Percentiles rank a stretch among this genome's conserved stretches.
Conservation (phyloP, 2,797 vertebrate species). For the Podarcis lilfordi region DNA sequence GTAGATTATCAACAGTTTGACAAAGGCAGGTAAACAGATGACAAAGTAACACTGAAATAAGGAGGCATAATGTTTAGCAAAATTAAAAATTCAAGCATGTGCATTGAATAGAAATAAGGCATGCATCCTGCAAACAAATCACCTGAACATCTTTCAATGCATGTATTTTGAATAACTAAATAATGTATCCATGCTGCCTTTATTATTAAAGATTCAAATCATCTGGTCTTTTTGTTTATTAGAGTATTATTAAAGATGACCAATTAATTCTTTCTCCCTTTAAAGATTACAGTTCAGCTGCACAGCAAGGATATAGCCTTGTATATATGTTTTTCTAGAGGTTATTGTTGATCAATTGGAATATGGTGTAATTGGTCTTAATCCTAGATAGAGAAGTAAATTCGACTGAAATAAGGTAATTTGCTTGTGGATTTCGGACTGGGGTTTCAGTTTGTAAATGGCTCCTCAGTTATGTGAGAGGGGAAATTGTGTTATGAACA, state of each 20-base stretch:
- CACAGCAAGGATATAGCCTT: background rate
- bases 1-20: background rate
- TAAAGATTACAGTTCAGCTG: background rate
- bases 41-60: background rate
- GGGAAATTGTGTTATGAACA: background rate
- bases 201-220: background rate
- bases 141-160: slow-evolving; percentile 10
- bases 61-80: background rate
- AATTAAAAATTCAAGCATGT: background rate
- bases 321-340: background rate
- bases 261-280: background rate
- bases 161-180: fast-evolving
- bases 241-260: background rate
- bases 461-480: background rate
- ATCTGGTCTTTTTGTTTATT: background rate
- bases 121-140: background rate
- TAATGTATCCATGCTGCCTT: background rate
- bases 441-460: background rate
- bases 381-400: background rate
- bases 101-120: background rate
- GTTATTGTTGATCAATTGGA: background rate
- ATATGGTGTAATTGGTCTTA: background rate
- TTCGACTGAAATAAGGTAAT: background rate
- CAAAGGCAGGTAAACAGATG: background rate
- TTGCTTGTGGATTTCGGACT: background rate